A percentile compares a stretch with the other conserved stretches of the same genome.
phyloP scores from a whole-genome alignment of 2,797 vertebrate genomes.

The Sandelia bainsii region DNA sequence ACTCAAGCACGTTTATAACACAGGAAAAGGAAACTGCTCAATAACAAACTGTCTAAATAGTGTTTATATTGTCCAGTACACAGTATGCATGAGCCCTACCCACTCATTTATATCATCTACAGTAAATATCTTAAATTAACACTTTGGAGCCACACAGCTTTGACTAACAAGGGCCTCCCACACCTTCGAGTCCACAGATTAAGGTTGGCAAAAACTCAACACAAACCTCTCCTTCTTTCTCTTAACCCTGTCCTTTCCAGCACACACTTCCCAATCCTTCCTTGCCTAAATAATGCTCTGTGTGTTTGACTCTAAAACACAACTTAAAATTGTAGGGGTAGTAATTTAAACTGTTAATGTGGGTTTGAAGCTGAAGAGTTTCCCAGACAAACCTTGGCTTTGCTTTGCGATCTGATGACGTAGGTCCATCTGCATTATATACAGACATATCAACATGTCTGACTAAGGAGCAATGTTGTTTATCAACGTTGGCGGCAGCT shows the following conservation, averaged over 20 bases:
- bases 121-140: conserved; percentile 70
- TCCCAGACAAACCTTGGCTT: conserved; percentile 46
- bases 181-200: conserved; percentile 73
- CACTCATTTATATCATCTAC: conserved; percentile 50
- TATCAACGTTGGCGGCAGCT: conserved; percentile 55
- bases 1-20: not conserved
- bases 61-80: conserved; percentile 49
- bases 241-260: conserved; percentile 53
- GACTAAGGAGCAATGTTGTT: conserved; percentile 53
- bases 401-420: conserved; percentile 48
- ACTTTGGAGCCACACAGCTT: conserved; percentile 66
- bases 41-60: conserved; percentile 28
- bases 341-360: not conserved
- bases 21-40: conserved; percentile 26
- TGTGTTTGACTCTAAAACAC: conserved; percentile 22
- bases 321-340: conserved; percentile 15
- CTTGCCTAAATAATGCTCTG: conserved; percentile 9
- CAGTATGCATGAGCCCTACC: conserved; percentile 38
- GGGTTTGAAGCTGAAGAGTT: conserved; percentile 23
- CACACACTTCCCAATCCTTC: conserved; percentile 34
- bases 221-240: conserved; percentile 45
- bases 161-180: conserved; percentile 68
- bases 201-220: conserved; percentile 59
- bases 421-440: conserved; percentile 41
- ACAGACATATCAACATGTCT: conserved; percentile 49